Evolutionary conservation across 2,113 vertebrate genomes (phyloP), one percentile per base, ranked within the genome.

Genomic region (Romanogobio albipinnatus): DNA sequence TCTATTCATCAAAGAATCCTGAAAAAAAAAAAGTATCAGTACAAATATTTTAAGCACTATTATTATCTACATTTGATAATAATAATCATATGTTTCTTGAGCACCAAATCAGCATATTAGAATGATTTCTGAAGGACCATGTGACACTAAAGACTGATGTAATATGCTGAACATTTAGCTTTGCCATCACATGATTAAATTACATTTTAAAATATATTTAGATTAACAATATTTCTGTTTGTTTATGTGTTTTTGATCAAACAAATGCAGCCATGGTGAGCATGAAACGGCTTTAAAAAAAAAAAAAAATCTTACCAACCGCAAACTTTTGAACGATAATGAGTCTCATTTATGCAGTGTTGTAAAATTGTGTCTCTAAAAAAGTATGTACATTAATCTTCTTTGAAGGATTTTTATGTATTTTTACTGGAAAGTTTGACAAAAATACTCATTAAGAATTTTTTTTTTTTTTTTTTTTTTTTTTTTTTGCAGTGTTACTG

Each of bases 401-500:
- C 19, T 33, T 33, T 29, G 3, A 53, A 29, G 45, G 11, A 19
- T 29, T 53, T 33, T 33, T 76, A 0, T 4, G 49, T 22, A 13
- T 24, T 76, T 49, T 53, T 53, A 47, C 70, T 74, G 71, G 71
- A 49, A 49, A 74, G 49, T 8, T 47, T 15, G 2, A 14, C 43
- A 74, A 15, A 47, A 74, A 74, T 24, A 74, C 43, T 70, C 33
- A 10, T 39, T 24, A 70, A 39, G 33, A 70, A 11, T 24, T 10
- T 11, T 70, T 29, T 76, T 76, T 10, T 11, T 70, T 29, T 76
- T 76, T 10, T 11, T 70, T 29, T 76, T 76, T 10, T 11, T 70
- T 29, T 76, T 10, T 11, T 70, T 29, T 76, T 76, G 73, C 74
- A 76, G 74, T 11, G 26, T 53, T 80, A 61, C 76, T 56, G 29